phyloP scores from a whole-genome alignment of 2,797 vertebrate species.

The Falco peregrinus region DNA sequence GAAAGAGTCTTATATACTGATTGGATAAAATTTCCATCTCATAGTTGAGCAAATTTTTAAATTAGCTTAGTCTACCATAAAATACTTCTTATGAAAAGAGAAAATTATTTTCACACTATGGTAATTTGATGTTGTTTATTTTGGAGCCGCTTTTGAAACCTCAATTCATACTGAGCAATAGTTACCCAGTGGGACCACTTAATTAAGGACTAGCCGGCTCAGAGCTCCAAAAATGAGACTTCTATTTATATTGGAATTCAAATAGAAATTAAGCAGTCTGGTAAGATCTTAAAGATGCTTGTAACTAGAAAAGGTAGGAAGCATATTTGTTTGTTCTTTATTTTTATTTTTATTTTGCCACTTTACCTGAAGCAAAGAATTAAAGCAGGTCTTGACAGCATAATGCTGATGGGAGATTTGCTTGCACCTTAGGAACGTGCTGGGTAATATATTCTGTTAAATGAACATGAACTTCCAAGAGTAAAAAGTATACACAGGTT shows the following conservation, averaged over 20 bases:
- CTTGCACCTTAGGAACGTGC: neutral
- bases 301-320: neutral
- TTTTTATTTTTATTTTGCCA: neutral
- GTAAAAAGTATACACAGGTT: neutral
- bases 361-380: neutral
- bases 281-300: neutral
- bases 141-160: neutral
- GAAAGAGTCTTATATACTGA: neutral
- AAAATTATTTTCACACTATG: neutral
- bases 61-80: neutral
- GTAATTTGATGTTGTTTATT: conserved; percentile 16
- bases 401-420: neutral
- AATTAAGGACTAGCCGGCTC: neutral
- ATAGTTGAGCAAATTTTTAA: conserved; percentile 17
- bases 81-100: neutral
- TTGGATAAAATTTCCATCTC: conserved; percentile 15
- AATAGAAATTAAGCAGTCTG: neutral
- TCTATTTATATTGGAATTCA: neutral
- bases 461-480: neutral
- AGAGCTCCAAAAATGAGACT: neutral
- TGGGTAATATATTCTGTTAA: neutral
- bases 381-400: neutral
- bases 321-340: neutral
- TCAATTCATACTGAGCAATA: neutral
- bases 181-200: neutral